Percentiles rank a stretch among this genome's conserved stretches.
Conservation (phyloP, 2,888 invertebrate genomes). For the Zygogramma bicolorata region DNA sequence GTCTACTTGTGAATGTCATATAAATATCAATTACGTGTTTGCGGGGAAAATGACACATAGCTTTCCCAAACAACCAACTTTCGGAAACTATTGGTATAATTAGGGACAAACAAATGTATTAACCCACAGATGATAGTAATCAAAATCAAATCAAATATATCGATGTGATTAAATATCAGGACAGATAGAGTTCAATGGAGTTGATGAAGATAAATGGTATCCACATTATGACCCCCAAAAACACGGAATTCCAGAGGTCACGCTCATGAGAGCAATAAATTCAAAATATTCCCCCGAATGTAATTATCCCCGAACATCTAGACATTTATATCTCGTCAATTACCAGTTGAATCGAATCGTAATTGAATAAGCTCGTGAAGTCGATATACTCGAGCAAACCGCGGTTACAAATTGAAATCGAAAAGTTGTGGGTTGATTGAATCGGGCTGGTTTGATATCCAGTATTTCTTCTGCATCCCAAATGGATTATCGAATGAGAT, state of each 20-base stretch:
- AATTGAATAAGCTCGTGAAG: slow-evolving; percentile 29
- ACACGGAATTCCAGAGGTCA: background rate
- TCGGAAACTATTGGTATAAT: too few species aligned
- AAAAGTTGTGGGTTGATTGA: background rate
- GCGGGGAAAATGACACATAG: too few species aligned
- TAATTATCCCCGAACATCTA: background rate
- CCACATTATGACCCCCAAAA: background rate
- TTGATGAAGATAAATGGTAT: background rate
- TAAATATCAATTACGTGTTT: too few species aligned
- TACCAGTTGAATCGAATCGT: slow-evolving; percentile 19
- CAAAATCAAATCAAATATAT: too few species aligned
- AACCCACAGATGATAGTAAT: too few species aligned
- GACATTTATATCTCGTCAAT: slow-evolving; percentile 19
- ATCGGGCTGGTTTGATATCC: background rate
- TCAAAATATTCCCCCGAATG: background rate
- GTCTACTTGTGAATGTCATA: too few species aligned
- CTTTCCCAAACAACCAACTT: too few species aligned
- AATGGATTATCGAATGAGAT: background rate
- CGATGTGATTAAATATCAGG: too few species aligned
- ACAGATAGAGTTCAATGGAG: too few species aligned
- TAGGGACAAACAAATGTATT: too few species aligned
- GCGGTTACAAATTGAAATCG: slow-evolving; percentile 30
- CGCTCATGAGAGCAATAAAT: background rate
- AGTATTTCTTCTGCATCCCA: background rate
- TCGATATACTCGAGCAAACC: slow-evolving; percentile 28